Conservation (phyloP, 2,797 vertebrate genomes). For the Natrix natrix region DNA sequence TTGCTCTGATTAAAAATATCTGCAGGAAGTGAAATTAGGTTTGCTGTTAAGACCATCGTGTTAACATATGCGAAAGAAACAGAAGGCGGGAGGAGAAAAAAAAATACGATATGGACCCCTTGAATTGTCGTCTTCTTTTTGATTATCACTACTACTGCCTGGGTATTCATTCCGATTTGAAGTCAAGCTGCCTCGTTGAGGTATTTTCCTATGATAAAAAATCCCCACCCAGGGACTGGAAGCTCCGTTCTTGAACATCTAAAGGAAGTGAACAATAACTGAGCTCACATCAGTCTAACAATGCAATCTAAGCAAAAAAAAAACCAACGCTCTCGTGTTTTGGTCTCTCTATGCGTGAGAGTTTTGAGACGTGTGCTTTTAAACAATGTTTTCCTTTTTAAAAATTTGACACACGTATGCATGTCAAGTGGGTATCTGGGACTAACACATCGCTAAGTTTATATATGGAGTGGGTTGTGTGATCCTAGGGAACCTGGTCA, state of each 20-base stretch:
- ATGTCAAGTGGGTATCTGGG: neutral
- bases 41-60: constrained; percentile 14
- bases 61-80: neutral
- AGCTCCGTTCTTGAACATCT: constrained; percentile 10
- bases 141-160: neutral
- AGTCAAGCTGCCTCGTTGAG: neutral
- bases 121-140: neutral
- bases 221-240: neutral
- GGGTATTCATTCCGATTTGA: neutral
- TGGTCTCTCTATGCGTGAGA: neutral
- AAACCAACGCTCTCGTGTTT: no score
- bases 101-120: neutral
- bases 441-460: neutral
- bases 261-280: neutral
- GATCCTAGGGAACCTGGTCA: constrained; percentile 13
- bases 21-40: neutral
- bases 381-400: neutral
- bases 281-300: neutral
- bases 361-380: neutral
- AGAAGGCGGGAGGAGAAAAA: fast-evolving
- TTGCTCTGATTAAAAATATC: neutral
- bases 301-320: neutral
- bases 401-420: neutral
- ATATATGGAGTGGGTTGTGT: neutral
- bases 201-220: constrained; percentile 15